Base-by-base conservation (phyloP, 2,888 invertebrate genomes). In the Anorthoa munda region DNA sequence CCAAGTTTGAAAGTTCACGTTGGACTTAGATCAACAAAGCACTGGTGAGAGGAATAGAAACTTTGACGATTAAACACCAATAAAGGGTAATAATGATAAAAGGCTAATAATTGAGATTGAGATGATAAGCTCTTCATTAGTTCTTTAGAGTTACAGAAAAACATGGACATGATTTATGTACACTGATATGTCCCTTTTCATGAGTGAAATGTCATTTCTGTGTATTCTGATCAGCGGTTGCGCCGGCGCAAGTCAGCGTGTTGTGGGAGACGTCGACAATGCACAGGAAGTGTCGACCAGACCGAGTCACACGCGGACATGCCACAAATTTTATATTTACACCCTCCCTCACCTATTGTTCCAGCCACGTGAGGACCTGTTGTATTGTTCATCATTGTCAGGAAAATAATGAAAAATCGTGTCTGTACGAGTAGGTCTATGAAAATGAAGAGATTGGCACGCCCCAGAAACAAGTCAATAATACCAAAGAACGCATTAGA, bases 281-380 rank as follows among this genome's bases (percentile, higher is more conserved):
- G 93, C 94, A 93, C 95, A 94, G 95, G 95, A 95, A 95, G 93
- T 95, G 95, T 93, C 94, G 94, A 93, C 93, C 90, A 93, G 93
- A 92, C 93, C 94, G 92, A 94, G 93, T 94, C 92, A 93, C 91
- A 92, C 91, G 90, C 91, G 89, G 90, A 90, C 91, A 91, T 91
- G 92, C 88, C 92, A 94, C 94, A 91, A 92, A 94, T 94, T 94
- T 92, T 90, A 93, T 93, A 90, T 91, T 90, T 87, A 84, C 84
- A 82, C 70, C 53, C 66, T 84, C 82, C 84, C 80, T 86, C 81
- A 80, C 70, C 90, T 87, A 93, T 94, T 95, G 93, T 95, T 92
- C 92, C 63, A 75, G 60, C 63, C 45, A 75, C 72, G 69, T 55
- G 72, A 67, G 39, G 61, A 77, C 66, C 81, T 75, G 75, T 86